Percentiles rank a stretch among this genome's conserved stretches.
These are phyloP conservation scores for Arbacia lixula DNA, from an alignment of 53 echinoderm and acorn worm species.

Conservation along the genomic window DNA sequence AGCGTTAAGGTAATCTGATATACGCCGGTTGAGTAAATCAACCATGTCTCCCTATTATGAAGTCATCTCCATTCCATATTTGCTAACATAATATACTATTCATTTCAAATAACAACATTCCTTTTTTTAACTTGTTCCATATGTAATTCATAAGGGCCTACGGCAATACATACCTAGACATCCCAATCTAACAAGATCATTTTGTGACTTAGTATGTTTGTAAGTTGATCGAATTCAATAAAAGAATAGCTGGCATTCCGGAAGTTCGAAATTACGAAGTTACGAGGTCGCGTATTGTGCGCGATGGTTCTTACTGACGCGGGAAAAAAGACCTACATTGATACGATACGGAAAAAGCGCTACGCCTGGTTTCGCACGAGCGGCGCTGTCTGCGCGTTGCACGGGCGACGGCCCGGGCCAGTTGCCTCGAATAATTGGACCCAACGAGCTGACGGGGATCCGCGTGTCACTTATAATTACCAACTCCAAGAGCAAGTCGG, in stretches of 20 bases:
- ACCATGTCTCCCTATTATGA: no score
- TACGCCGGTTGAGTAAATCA: no score
- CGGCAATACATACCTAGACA: background rate
- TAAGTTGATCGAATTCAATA: background rate
- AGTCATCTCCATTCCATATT: no score
- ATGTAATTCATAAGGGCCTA: background rate
- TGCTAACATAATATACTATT: no score
- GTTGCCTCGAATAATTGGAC: slow-evolving; percentile 25
- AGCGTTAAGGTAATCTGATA: no score
- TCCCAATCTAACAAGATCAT: background rate
- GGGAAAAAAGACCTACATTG: background rate
- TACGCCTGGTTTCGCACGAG: slow-evolving; percentile 8
- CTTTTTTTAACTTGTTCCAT: background rate
- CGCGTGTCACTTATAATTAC: slow-evolving; percentile 13
- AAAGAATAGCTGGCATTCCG: no score
- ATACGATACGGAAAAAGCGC: slow-evolving; percentile 1
- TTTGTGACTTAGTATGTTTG: background rate
- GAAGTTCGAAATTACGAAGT: no score
- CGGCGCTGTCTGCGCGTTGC: slow-evolving; percentile 2
- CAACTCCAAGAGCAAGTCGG: background rate
- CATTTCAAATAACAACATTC: background rate
- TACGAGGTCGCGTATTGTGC: no score
- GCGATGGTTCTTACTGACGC: no score
- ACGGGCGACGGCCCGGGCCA: slow-evolving; percentile 11
- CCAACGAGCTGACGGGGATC: background rate